Evolutionary conservation across 1,140 invertebrate genomes (phyloP).

Genomic region (Eulimnadia texana): DNA sequence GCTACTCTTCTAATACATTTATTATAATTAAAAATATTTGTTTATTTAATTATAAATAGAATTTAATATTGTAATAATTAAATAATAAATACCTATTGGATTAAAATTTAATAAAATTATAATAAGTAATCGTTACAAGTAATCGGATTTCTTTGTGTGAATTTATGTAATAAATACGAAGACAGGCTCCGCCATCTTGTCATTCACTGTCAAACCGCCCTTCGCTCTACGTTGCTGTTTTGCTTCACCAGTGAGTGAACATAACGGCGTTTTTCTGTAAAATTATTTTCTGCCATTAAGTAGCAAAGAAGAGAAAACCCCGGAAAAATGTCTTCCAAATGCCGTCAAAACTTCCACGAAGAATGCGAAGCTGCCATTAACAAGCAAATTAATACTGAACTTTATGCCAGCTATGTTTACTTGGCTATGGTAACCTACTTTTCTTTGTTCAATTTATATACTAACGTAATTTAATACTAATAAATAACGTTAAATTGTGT

Average conservation of each 20-base stretch:
- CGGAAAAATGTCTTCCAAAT: neutral
- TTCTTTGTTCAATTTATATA: neutral
- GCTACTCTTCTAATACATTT: too few relatives aligned
- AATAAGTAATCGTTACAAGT: too few relatives aligned
- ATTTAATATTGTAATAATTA: too few relatives aligned
- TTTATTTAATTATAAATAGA: too few relatives aligned
- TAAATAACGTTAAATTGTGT: neutral
- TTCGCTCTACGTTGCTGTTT: conserved; percentile 3
- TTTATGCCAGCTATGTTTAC: conserved; percentile 42
- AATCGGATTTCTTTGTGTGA: too few relatives aligned
- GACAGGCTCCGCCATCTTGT: neutral
- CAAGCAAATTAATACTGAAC: conserved; percentile 46
- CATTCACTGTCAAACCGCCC: neutral
- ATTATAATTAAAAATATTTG: too few relatives aligned
- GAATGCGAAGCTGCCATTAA: conserved; percentile 40
- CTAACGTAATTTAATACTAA: neutral
- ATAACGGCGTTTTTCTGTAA: neutral
- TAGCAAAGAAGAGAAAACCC: conserved; percentile 2
- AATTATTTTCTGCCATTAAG: too few relatives aligned
- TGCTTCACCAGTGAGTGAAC: conserved; percentile 18
- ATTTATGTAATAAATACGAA: too few relatives aligned
- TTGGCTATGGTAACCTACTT: conserved; percentile 33
- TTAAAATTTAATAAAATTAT: too few relatives aligned
- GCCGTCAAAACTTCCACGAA: conserved; percentile 37
- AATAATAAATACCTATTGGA: too few relatives aligned